Evolutionary conservation across 2,113 vertebrate genomes (phyloP).

Genomic region (Machaerirhynchus nigripectus): DNA sequence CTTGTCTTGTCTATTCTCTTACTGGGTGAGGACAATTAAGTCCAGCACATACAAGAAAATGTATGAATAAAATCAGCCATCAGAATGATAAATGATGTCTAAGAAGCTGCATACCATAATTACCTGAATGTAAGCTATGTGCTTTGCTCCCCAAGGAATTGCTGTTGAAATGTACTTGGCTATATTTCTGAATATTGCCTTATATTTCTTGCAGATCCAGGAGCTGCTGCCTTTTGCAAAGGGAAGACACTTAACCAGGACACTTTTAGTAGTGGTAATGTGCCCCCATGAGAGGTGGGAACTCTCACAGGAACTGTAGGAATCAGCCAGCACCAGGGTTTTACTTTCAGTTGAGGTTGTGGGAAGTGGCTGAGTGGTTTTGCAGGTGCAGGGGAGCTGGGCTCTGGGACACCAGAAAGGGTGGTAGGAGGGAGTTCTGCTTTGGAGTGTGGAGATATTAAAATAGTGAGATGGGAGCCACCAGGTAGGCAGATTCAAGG

Average conservation of each 20-base stretch:
- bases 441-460: background rate
- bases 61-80: background rate
- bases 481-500: background rate
- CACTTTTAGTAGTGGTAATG: background rate
- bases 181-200: background rate
- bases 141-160: background rate
- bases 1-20: background rate
- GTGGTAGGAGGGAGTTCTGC: background rate
- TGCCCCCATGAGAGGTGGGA: background rate
- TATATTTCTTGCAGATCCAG: background rate
- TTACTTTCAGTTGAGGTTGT: background rate
- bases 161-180: background rate
- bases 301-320: background rate
- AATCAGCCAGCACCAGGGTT: background rate
- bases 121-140: background rate
- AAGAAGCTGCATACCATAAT: background rate
- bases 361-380: background rate
- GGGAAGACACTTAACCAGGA: background rate
- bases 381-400: background rate
- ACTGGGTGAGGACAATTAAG: background rate
- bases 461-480: background rate
- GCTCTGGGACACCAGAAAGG: background rate
- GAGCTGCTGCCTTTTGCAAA: background rate
- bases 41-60: background rate
- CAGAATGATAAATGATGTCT: background rate